Evolutionary conservation across 2,797 vertebrate species (phyloP).

Genomic region (Macroramphosus scolopax): DNA sequence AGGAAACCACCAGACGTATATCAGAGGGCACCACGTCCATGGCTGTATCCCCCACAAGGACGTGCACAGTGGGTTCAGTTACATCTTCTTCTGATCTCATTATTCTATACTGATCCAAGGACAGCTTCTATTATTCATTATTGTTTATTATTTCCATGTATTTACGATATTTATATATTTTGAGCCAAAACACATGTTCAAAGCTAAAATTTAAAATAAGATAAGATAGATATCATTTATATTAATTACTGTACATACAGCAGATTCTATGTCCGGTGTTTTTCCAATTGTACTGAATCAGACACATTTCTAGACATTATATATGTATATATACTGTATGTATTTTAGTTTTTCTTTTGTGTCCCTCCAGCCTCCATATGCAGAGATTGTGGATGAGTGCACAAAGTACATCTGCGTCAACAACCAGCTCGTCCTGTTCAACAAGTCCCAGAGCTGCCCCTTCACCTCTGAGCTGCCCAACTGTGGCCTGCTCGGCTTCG

Average conservation of each 20-base stretch:
- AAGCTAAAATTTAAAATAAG: too few species aligned
- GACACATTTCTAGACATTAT: too few species aligned
- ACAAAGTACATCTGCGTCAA: slow-evolving; percentile 91
- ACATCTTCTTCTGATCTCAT: not conserved
- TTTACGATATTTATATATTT: too few species aligned
- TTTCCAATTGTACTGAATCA: too few species aligned
- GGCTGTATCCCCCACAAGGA: slow-evolving; percentile 52
- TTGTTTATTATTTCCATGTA: too few species aligned
- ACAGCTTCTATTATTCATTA: too few species aligned
- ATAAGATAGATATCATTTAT: too few species aligned
- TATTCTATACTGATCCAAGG: too few species aligned
- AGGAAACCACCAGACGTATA: slow-evolving; percentile 22
- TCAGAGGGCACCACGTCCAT: slow-evolving; percentile 30
- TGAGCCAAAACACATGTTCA: too few species aligned
- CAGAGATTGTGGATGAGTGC: slow-evolving; percentile 86
- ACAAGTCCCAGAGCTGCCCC: slow-evolving; percentile 91
- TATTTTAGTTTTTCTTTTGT: not conserved
- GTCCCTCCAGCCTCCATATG: slow-evolving; percentile 75
- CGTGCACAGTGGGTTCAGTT: slow-evolving; percentile 73
- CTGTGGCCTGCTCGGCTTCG: slow-evolving; percentile 91
- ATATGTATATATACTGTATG: not conserved
- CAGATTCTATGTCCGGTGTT: too few species aligned
- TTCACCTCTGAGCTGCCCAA: slow-evolving; percentile 80
- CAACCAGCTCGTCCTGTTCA: slow-evolving; percentile 88
- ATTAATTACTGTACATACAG: too few species aligned